Evolutionary conservation across 2,797 vertebrate species (phyloP), one percentile per base, ranked within the genome.

Genomic region (Champsocephalus esox): DNA sequence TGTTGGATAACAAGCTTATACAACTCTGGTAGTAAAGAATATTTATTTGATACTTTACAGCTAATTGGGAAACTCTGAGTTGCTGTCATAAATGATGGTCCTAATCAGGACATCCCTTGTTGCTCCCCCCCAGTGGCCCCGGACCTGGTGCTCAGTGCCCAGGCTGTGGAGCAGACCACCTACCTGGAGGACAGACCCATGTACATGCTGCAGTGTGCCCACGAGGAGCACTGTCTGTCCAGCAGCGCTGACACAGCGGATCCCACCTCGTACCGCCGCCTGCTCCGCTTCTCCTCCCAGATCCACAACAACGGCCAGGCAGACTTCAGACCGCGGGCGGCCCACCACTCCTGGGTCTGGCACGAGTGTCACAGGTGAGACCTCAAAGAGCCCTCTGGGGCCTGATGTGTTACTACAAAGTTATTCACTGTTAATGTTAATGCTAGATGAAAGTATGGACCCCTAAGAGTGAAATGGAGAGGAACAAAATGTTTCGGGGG

Each of bases 171-270:
- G 88, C 95, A 98, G 89, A 98, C 95, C 0, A 95, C 96, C 0
- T 99, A 99, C 92, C 94, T 99, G 84, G 98, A 99, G 90, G 97
- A 99, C 94, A 92, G 98, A 46, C 98, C 98, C 13, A 95, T 99
- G 97, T 93, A 96, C 24, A 91, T 95, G 62, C 93, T 99, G 62
- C 95, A 97, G 89, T 99, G 98, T 0, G 98, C 98, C 8, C 94
- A 96, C 1, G 98, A 99, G 89, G 98, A 99, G 92, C 91, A 94
- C 83, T 99, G 98, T 85, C 93, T 99, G 77, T 94, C 98, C 11
- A 94, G 90, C 77, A 96, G 94, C 0, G 92, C 87, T 2, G 88
- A 91, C 70, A 91, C 92, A 0, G 94, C 95, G 0, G 66, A 94
- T 64, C 32, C 93, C 9, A 85, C 52, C 0, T 97, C 97, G 38